Evolutionary conservation across 2,113 vertebrate species (phyloP).

Genomic region (Lamprotornis superbus): DNA sequence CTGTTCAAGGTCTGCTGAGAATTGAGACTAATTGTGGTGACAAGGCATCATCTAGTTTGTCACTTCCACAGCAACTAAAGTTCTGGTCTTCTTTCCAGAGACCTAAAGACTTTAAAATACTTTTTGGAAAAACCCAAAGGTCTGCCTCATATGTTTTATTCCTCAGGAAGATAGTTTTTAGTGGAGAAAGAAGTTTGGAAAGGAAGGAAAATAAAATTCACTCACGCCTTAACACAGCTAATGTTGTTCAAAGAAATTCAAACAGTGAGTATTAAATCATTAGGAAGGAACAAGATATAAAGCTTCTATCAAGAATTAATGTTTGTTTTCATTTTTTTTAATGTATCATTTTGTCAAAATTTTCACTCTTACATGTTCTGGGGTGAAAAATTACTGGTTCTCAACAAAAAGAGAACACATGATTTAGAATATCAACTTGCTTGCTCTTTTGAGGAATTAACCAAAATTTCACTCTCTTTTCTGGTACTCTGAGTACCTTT

Average conservation of each 20-base stretch:
- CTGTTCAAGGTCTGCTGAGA: neutral
- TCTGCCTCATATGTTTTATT: neutral
- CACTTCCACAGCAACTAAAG: neutral
- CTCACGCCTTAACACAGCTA: neutral
- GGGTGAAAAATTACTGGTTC: neutral
- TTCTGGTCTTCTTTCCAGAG: neutral
- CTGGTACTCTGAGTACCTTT: neutral
- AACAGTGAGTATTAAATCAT: neutral
- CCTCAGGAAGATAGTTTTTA: neutral
- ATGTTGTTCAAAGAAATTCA: neutral
- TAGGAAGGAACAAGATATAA: neutral
- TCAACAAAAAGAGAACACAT: neutral
- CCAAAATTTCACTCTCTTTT: neutral
- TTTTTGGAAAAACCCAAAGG: neutral
- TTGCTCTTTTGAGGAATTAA: neutral
- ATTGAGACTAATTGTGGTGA: slow-evolving; percentile 24
- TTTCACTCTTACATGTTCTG: neutral
- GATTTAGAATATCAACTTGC: neutral
- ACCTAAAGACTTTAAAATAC: neutral
- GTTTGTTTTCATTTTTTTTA: neutral
- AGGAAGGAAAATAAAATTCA: neutral
- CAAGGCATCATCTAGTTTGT: slow-evolving; percentile 3
- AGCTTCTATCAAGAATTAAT: neutral
- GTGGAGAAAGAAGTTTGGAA: neutral
- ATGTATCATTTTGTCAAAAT: neutral